These are phyloP conservation scores for Listronotus oregonensis DNA, from an alignment of 1,140 invertebrate species.

Conservation along the genomic window DNA sequence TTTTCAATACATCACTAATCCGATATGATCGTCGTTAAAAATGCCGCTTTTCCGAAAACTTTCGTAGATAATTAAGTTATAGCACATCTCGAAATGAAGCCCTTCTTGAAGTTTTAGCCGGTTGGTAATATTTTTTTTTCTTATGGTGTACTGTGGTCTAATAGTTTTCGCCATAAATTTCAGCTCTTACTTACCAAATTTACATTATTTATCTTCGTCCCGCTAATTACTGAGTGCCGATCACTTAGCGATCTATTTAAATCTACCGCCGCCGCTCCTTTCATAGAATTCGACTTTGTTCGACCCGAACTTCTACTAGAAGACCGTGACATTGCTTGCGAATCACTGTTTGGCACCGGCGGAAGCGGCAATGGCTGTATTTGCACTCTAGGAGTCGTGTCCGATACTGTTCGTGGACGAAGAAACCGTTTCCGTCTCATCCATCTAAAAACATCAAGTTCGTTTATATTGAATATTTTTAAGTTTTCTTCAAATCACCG, in stretches of 20 bases:
- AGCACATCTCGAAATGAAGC: no score
- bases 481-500: no score
- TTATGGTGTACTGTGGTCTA: no score
- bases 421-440: constrained; percentile 65
- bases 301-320: constrained; percentile 65
- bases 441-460: constrained; percentile 52
- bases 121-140: no score
- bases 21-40: no score
- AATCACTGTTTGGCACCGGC: constrained; percentile 40
- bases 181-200: constrained; percentile 61
- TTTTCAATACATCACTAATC: no score
- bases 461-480: not conserved
- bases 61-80: no score
- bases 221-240: constrained; percentile 25
- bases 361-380: constrained; percentile 53
- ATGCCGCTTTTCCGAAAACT: no score
- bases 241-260: constrained; percentile 48
- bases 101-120: no score
- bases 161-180: no score
- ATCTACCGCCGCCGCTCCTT: constrained; percentile 59
- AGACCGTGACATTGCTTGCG: constrained; percentile 61
- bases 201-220: constrained; percentile 60
- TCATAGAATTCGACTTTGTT: constrained; percentile 62
- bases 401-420: constrained; percentile 68
- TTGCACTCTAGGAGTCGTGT: constrained; percentile 62